Evolutionary conservation across 2,797 vertebrate species (phyloP).

Genomic region (Caiman crocodilus): DNA sequence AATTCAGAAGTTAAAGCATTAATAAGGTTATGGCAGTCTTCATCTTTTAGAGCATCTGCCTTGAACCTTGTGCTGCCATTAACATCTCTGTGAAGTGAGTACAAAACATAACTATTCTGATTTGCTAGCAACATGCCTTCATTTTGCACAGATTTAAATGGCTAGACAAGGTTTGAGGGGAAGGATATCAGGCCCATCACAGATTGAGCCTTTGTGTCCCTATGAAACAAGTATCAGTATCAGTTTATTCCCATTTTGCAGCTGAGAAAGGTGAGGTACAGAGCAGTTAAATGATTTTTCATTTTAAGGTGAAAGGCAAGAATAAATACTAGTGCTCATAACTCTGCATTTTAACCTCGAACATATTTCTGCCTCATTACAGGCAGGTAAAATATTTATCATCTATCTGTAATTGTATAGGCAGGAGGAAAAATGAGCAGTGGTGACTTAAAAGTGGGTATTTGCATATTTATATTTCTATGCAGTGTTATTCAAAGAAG

Average conservation of each 20-base stretch:
- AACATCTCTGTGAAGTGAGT: neutral
- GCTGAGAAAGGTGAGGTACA: neutral
- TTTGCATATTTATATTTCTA: conserved; percentile 18
- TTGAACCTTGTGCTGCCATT: neutral
- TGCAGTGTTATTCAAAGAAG: conserved; percentile 27
- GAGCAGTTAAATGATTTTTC: neutral
- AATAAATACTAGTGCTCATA: fast-evolving
- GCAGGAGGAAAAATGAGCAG: neutral
- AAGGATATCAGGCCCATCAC: neutral
- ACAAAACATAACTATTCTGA: neutral
- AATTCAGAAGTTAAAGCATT: neutral
- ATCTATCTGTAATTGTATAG: neutral
- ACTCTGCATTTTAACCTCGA: neutral
- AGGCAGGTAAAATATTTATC: neutral
- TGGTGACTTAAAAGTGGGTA: conserved; percentile 36
- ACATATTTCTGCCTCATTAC: neutral
- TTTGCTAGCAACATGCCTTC: neutral
- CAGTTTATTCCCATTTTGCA: neutral
- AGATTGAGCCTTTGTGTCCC: neutral
- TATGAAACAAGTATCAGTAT: neutral
- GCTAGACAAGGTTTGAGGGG: neutral
- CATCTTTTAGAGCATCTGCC: conserved; percentile 3
- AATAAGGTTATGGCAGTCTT: neutral
- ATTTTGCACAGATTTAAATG: neutral
- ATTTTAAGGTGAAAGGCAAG: neutral